phyloP scores from a whole-genome alignment of 23 tunicate genomes.

The Halocynthia aurantium region DNA sequence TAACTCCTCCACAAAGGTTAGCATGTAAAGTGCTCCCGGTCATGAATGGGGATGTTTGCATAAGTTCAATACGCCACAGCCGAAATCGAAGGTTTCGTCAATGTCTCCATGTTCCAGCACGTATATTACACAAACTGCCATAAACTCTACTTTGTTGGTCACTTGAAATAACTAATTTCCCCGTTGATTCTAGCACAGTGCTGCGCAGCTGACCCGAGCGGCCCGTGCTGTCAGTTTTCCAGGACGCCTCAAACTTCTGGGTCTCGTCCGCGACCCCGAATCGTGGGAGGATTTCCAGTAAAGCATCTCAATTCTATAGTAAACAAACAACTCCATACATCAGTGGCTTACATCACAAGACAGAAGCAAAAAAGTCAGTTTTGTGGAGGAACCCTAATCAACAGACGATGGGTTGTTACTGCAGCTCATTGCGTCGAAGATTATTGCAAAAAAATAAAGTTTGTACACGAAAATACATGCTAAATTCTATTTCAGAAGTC shows the following conservation, averaged over 20 bases:
- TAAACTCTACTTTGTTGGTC: too few relatives aligned
- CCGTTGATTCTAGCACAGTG: slow-evolving; percentile 41
- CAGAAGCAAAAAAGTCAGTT: slow-evolving; percentile 29
- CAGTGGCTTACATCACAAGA: slow-evolving; percentile 65
- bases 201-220: slow-evolving; percentile 44
- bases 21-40: too few relatives aligned
- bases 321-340: slow-evolving; percentile 17
- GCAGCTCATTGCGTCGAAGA: slow-evolving; percentile 94
- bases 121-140: too few relatives aligned
- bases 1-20: too few relatives aligned
- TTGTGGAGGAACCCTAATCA: slow-evolving; percentile 87
- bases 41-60: too few relatives aligned
- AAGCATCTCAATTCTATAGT: slow-evolving; percentile 8
- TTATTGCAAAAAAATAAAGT: slow-evolving; percentile 58
- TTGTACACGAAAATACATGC: neutral
- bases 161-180: too few relatives aligned
- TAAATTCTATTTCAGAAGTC: neutral
- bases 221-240: slow-evolving; percentile 72
- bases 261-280: slow-evolving; percentile 49
- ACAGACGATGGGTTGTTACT: slow-evolving; percentile 73
- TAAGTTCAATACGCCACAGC: too few relatives aligned
- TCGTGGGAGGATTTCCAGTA: slow-evolving; percentile 89
- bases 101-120: too few relatives aligned
- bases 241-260: slow-evolving; percentile 7
- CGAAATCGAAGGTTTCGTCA: too few relatives aligned